Conservation (phyloP, 1,140 invertebrate genomes). For the Drusus annulatus region DNA sequence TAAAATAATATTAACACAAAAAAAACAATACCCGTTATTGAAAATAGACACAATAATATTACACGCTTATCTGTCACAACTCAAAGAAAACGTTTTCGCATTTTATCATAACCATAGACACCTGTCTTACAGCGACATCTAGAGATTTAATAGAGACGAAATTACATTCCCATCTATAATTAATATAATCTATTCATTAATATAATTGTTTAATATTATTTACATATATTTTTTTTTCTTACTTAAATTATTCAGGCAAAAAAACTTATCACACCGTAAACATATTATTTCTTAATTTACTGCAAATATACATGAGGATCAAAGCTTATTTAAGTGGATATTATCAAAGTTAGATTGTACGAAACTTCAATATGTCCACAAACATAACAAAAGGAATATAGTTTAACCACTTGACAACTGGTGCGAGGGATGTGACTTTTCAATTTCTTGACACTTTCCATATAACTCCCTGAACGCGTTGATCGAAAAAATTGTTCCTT, state of each 20-base stretch:
- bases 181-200: slow-evolving; percentile 47
- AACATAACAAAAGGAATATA: background rate
- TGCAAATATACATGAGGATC: slow-evolving; percentile 39
- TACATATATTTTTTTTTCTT: slow-evolving; percentile 57
- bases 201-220: slow-evolving; percentile 57
- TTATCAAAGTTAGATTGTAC: too few relatives aligned
- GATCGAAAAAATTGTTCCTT: too few relatives aligned
- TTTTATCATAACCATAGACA: slow-evolving; percentile 34
- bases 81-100: slow-evolving; percentile 30
- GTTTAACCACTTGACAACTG: too few relatives aligned
- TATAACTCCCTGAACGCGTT: too few relatives aligned
- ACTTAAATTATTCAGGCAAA: slow-evolving; percentile 60
- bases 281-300: slow-evolving; percentile 48
- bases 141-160: slow-evolving; percentile 50
- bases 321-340: slow-evolving; percentile 18
- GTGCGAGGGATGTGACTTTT: too few relatives aligned
- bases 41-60: slow-evolving; percentile 38
- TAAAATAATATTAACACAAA: slow-evolving; percentile 23
- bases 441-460: too few relatives aligned
- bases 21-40: slow-evolving; percentile 51
- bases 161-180: slow-evolving; percentile 55
- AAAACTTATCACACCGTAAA: slow-evolving; percentile 59
- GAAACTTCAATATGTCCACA: background rate
- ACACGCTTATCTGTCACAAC: slow-evolving; percentile 15
- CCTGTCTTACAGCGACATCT: slow-evolving; percentile 52